Evolutionary conservation across 2,113 vertebrate genomes (phyloP).

Genomic region (Sphyrna mokarran): DNA sequence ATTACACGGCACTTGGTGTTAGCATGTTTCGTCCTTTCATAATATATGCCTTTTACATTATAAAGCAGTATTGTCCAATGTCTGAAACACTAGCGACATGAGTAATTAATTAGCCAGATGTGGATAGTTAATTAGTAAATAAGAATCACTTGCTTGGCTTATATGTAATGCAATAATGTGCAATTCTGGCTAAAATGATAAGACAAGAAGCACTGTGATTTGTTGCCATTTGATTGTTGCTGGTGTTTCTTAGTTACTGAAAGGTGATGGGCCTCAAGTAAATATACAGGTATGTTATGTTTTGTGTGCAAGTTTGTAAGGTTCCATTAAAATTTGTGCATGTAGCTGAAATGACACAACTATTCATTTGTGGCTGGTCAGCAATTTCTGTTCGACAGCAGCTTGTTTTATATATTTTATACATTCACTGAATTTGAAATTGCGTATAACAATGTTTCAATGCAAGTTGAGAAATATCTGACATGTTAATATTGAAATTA

Average conservation of each 20-base stretch:
- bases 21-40: not conserved
- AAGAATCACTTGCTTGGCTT: not conserved
- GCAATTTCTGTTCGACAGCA: not conserved
- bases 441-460: not conserved
- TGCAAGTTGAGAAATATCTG: not conserved
- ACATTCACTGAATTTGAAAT: not conserved
- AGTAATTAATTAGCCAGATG: not conserved
- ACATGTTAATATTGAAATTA: not conserved
- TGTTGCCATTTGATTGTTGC: not conserved
- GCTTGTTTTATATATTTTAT: not conserved
- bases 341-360: not conserved
- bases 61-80: not conserved
- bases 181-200: not conserved
- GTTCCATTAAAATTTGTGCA: no score
- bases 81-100: not conserved
- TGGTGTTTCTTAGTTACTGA: not conserved
- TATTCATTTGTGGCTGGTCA: not conserved
- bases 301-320: not conserved
- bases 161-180: not conserved
- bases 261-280: not conserved
- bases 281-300: not conserved
- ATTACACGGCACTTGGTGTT: not conserved
- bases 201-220: not conserved
- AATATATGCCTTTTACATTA: not conserved
- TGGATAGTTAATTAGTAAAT: not conserved